A percentile compares a stretch with the other conserved stretches of the same genome.
Evolutionary conservation across 2,797 vertebrate genomes (phyloP).

Genomic region (Hypotaenidia okinawae): DNA sequence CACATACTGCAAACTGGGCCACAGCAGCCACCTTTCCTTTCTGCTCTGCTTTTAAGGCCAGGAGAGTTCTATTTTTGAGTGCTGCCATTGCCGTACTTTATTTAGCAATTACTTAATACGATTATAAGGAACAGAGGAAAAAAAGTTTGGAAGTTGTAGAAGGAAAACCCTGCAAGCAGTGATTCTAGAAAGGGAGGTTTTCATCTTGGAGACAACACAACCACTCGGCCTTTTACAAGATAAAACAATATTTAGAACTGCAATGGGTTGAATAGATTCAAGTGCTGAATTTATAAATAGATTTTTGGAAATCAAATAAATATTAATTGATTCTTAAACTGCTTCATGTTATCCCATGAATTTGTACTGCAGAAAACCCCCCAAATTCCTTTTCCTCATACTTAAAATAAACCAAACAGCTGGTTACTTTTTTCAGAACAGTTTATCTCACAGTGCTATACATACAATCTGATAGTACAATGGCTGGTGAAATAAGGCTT

Average conservation of each 20-base stretch:
- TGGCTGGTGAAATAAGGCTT: background rate
- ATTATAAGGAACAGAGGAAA: background rate
- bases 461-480: background rate
- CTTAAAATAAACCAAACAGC: background rate
- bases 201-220: background rate
- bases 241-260: background rate
- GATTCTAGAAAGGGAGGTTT: background rate
- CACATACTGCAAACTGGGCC: background rate
- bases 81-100: background rate
- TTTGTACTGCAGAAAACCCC: background rate
- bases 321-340: constrained; percentile 8
- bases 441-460: background rate
- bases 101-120: background rate
- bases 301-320: background rate
- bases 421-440: background rate
- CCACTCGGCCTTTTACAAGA: background rate
- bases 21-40: background rate
- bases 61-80: background rate
- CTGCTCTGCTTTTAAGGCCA: background rate
- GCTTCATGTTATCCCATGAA: background rate
- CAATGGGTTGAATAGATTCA: background rate
- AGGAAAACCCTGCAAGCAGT: background rate
- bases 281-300: background rate
- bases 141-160: background rate
- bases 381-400: background rate